phyloP scores from a whole-genome alignment of 64 coral and sea anemone genomes.

The Acropora tenuis region DNA sequence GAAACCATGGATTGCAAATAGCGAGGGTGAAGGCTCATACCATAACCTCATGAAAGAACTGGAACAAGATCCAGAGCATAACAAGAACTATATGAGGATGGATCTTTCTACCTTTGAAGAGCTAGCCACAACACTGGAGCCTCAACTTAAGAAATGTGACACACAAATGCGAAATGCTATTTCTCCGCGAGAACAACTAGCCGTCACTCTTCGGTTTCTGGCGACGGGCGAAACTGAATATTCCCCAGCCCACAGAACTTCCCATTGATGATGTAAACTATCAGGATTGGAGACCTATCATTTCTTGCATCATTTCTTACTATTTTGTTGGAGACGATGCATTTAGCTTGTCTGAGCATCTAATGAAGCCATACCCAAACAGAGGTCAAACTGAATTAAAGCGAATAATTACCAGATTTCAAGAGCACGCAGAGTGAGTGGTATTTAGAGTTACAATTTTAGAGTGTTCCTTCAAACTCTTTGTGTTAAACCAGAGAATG shows the following conservation, averaged over 20 bases:
- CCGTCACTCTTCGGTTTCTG: constrained; percentile 31
- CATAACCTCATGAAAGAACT: constrained; percentile 33
- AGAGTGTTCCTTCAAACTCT: no score
- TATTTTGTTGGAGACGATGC: constrained; percentile 34
- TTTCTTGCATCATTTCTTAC: no score
- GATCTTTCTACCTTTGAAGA: constrained; percentile 36
- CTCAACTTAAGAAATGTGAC: constrained; percentile 1
- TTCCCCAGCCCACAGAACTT: not conserved
- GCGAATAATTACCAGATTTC: not conserved
- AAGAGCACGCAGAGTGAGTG: constrained; percentile 9
- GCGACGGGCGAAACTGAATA: not conserved
- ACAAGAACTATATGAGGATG: constrained; percentile 5
- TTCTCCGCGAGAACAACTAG: not conserved
- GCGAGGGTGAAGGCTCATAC: not conserved
- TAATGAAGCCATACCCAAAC: constrained; percentile 13
- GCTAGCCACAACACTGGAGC: not conserved
- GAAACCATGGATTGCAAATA: constrained; percentile 28
- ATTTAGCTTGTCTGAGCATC: not conserved
- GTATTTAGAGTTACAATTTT: constrained; percentile 30
- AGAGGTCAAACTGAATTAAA: not conserved
- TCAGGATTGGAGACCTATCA: not conserved
- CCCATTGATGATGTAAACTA: not conserved
- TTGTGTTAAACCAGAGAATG: constrained; percentile 15
- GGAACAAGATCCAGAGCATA: not conserved
- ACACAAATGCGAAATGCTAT: constrained; percentile 31